These are phyloP conservation scores for Chaetogeoica ovagalla DNA, from an alignment of 2,888 invertebrate genomes.

Conservation along the genomic window DNA sequence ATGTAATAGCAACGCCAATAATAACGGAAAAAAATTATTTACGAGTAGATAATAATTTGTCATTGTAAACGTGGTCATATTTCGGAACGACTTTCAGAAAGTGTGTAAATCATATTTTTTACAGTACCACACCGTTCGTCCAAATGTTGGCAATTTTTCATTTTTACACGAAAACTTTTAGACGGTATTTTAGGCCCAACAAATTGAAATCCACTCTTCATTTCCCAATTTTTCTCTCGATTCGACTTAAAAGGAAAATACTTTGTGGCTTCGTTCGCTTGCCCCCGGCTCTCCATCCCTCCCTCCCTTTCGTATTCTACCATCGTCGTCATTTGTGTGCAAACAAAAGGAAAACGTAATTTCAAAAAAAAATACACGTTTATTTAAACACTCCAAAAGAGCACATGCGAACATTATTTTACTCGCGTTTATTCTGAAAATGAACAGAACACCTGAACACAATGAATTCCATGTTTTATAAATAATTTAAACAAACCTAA, in stretches of 20 bases:
- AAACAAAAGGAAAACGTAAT: too few relatives aligned
- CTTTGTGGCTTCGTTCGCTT: not conserved
- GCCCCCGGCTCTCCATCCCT: not conserved
- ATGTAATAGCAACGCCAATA: not conserved
- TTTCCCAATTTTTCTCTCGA: conserved; percentile 10
- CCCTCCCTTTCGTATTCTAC: too few relatives aligned
- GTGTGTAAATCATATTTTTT: conserved; percentile 42
- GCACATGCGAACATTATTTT: too few relatives aligned
- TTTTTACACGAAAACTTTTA: conserved; percentile 40
- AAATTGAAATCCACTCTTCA: conserved; percentile 36
- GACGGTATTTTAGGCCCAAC: conserved; percentile 12
- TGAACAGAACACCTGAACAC: too few relatives aligned
- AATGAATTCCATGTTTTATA: too few relatives aligned
- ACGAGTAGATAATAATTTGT: not conserved
- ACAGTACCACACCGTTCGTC: conserved; percentile 1
- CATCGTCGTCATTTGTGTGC: too few relatives aligned
- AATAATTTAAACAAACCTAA: too few relatives aligned
- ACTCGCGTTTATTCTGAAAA: too few relatives aligned
- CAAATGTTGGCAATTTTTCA: conserved; percentile 37
- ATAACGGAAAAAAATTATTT: not conserved
- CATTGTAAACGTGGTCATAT: conserved; percentile 7
- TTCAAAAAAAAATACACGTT: too few relatives aligned
- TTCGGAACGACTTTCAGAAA: conserved; percentile 31
- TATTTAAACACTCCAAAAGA: too few relatives aligned
- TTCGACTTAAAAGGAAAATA: conserved; percentile 4